Conservation (phyloP, 1,140 invertebrate genomes). For the Heliconius himera region DNA sequence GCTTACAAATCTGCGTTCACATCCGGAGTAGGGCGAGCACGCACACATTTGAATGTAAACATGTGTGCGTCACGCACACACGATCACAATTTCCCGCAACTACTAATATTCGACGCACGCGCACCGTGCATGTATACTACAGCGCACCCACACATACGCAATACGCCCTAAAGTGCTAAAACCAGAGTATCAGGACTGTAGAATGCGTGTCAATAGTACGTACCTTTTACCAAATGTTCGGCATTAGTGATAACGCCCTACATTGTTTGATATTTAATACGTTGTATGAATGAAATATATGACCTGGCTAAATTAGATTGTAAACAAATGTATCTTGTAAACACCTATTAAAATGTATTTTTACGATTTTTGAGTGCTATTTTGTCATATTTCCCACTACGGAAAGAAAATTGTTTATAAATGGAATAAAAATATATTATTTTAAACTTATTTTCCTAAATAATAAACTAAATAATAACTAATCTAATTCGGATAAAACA, state of each 20-base stretch:
- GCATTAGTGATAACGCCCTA: slow-evolving; percentile 4
- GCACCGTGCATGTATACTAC: slow-evolving; percentile 41
- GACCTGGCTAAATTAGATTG: not conserved
- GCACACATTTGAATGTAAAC: slow-evolving; percentile 34
- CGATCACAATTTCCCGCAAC: slow-evolving; percentile 52
- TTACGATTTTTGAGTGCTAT: not conserved
- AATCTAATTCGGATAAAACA: no score
- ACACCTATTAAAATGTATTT: not conserved
- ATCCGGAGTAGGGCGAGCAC: slow-evolving; percentile 73
- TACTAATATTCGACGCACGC: slow-evolving; percentile 48
- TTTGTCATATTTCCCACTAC: not conserved
- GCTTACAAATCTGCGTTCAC: slow-evolving; percentile 73
- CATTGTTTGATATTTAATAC: not conserved
- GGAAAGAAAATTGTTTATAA: no score
- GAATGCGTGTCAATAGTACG: slow-evolving; percentile 8
- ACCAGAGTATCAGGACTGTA: slow-evolving; percentile 16
- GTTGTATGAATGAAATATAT: not conserved
- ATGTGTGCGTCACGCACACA: slow-evolving; percentile 53
- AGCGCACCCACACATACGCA: slow-evolving; percentile 39
- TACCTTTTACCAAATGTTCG: slow-evolving; percentile 16
- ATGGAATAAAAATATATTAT: no score
- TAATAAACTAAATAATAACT: no score
- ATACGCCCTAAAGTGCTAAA: slow-evolving; percentile 31
- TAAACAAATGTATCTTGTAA: no score
- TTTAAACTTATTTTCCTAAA: no score